Evolutionary conservation across 2,888 invertebrate species (phyloP), one percentile per base, ranked within the genome.

Genomic region (Drosophila ezoana): DNA sequence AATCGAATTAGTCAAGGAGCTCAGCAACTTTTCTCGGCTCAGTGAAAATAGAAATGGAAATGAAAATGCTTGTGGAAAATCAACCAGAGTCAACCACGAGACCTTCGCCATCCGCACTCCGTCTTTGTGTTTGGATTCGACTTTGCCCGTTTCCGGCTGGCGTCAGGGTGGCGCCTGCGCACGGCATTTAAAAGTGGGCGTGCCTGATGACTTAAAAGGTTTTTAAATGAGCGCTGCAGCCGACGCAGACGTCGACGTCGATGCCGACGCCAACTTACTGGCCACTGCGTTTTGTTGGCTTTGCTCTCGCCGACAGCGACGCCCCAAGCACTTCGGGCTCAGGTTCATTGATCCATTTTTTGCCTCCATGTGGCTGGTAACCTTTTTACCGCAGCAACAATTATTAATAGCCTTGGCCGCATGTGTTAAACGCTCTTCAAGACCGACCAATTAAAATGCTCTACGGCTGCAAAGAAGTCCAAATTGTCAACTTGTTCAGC

Each of bases 121-220:
- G 45, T 40, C 61, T 18, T 35, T 11, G 59, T 32, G 61, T 32
- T 18, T 20, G 63, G 33, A 48, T 62, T 37, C 35, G 72, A 40
- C 52, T 61, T 52, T 53, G 64, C 60, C 72, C 77, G 74, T 89
- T 89, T 89, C 87, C 89, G 89, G 89, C 81, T 81, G 89, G 89
- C 89, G 89, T 89, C 89, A 87, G 79, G 89, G 89, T 89, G 89
- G 89, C 89, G 89, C 89, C 89, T 83, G 67, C 67, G 85, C 70
- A 72, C 56, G 59, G 72, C 71, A 71, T 70, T 79, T 80, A 78
- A 87, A 86, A 82, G 87, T 75, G 79, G 89, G 89, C 89, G 89
- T 89, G 88, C 66, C 79, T 86, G 89, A 89, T 84, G 87, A 89
- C 85, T 89, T 89, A 89, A 89, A 89, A 89, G 89, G 89, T 89